Evolutionary conservation across 1,140 invertebrate genomes (phyloP), one percentile per base, ranked within the genome.

Genomic region (Wasmannia auropunctata): DNA sequence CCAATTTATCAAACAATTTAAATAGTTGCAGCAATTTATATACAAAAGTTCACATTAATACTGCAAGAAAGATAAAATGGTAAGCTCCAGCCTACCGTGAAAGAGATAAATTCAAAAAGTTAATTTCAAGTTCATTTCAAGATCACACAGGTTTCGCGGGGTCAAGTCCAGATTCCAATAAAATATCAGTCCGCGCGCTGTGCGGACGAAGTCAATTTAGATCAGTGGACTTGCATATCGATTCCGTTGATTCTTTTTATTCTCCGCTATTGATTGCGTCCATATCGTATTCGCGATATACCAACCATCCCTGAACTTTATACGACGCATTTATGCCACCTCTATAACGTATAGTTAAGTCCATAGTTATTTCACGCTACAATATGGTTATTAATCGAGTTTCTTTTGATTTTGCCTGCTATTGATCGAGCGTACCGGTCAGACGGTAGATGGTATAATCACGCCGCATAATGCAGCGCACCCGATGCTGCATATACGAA

Each of bases 241-340:
- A n/a, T n/a, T n/a, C n/a, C 10, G 28, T 54, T 40, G 31, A 67
- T 56, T 69, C 22, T 43, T 83, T 58, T 74, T 43, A 72, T 34
- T 74, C 51, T 22, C n/a, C n/a, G n/a, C 7, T 43, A 43, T 43
- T 31, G 79, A 83, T 83, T 34, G 51, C 37, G 37, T n/a, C 19
- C 28, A 22, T 67, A 65, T 65, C 19, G 49, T 22, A 72, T 49
- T 72, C 49, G 11, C 19, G 49, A 34, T 40, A 81, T 56, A 56
- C 22, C 22, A 25, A 67, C 46, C 70, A 76, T 84, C 16, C 43
- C 54, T 77, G 31, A 76, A 76, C 70, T 75, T 84, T 49, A 63
- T n/a, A 63, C 16, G 28, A 14, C 31, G 43, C 10, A 28, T 19
- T 43, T 83, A 74, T 58, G 4, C 22, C 16, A 0, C 14, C 19